Conservation (phyloP, 2,888 invertebrate genomes). For the Chymomyza amoena region DNA sequence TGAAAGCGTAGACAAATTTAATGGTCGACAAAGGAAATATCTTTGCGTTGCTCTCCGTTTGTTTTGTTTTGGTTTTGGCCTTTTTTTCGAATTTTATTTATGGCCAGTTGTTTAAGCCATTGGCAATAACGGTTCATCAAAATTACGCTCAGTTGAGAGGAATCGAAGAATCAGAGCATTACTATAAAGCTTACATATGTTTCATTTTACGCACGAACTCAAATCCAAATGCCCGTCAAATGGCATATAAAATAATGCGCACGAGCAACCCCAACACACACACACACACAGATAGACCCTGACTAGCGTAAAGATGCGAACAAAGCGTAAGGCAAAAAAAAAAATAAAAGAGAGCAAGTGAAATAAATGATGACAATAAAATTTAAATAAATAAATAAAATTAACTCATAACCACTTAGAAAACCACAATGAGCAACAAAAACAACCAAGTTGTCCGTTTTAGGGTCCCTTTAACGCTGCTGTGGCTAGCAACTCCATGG, state of each 20-base stretch:
- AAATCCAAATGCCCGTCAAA: slow-evolving; percentile 17
- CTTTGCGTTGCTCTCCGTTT: slow-evolving; percentile 45
- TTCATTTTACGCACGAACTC: slow-evolving; percentile 14
- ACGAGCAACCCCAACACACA: slow-evolving; percentile 30
- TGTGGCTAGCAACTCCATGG: background rate
- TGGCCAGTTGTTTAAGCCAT: slow-evolving; percentile 36
- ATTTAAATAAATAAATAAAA: slow-evolving; percentile 75
- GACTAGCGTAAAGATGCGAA: background rate
- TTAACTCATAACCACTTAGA: slow-evolving; percentile 74
- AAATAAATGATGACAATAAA: slow-evolving; percentile 72
- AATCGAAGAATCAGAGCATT: slow-evolving; percentile 14
- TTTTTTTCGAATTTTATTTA: slow-evolving; percentile 34
- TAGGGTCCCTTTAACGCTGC: background rate
- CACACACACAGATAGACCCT: background rate
- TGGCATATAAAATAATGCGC: slow-evolving; percentile 42
- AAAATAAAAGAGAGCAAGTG: slow-evolving; percentile 27
- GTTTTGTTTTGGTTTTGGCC: background rate
- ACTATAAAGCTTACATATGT: slow-evolving; percentile 36
- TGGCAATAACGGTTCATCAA: slow-evolving; percentile 52
- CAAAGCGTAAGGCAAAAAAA: slow-evolving; percentile 1
- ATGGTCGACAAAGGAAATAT: slow-evolving; percentile 71
- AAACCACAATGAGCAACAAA: slow-evolving; percentile 31
- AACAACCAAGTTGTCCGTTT: background rate
- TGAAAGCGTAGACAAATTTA: slow-evolving; percentile 75
- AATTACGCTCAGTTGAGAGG: slow-evolving; percentile 47